Percentiles rank a stretch among this genome's conserved stretches.
Evolutionary conservation across 2,113 vertebrate genomes (phyloP).

Genomic region (Tetrao urogallus): DNA sequence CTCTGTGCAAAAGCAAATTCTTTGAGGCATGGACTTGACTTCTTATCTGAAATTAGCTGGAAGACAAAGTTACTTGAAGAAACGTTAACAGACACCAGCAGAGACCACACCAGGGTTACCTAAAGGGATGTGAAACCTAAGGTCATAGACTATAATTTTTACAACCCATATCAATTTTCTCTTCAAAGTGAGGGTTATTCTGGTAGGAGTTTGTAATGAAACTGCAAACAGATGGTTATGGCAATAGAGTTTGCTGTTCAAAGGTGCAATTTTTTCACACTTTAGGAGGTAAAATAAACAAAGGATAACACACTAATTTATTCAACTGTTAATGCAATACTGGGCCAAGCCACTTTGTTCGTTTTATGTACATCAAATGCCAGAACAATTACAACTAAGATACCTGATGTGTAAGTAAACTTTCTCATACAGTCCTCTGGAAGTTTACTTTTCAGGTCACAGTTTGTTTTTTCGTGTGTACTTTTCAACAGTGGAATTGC

Average conservation of each 20-base stretch:
- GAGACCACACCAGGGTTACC: conserved; percentile 39
- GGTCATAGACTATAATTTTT: conserved; percentile 64
- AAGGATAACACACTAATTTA: conserved; percentile 58
- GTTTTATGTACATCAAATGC: conserved; percentile 64
- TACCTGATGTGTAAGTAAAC: conserved; percentile 66
- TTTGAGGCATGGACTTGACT: not conserved
- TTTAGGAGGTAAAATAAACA: conserved; percentile 78
- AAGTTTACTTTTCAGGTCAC: conserved; percentile 65
- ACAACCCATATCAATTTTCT: conserved; percentile 66
- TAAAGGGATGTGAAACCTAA: conserved; percentile 28
- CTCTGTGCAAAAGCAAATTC: not conserved
- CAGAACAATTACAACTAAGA: conserved; percentile 62
- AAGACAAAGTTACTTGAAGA: conserved; percentile 3
- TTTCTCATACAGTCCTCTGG: conserved; percentile 48
- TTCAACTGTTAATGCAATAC: conserved; percentile 68
- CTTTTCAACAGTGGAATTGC: conserved; percentile 60
- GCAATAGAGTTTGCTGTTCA: conserved; percentile 57
- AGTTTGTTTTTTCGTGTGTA: conserved; percentile 65
- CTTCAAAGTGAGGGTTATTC: conserved; percentile 68
- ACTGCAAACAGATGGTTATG: conserved; percentile 70
- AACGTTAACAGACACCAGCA: not conserved
- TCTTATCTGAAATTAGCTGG: not conserved
- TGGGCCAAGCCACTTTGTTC: conserved; percentile 64
- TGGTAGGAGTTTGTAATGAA: conserved; percentile 65
- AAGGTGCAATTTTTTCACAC: conserved; percentile 68